A percentile compares a stretch with the other conserved stretches of the same genome.
Evolutionary conservation across 2,113 vertebrate species (phyloP).

Genomic region (Pholis gunnellus): DNA sequence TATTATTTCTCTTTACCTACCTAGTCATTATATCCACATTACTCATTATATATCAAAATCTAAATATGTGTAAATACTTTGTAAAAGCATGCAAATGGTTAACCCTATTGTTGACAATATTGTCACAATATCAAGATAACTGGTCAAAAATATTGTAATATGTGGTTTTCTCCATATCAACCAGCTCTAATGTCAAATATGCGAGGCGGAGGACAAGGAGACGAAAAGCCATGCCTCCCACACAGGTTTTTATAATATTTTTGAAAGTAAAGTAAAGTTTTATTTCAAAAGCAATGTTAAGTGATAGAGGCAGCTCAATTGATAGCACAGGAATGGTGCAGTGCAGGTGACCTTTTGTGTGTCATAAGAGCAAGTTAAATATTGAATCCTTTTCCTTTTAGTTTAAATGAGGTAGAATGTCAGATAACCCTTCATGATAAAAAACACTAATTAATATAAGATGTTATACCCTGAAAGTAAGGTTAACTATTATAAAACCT

Average conservation of each 20-base stretch:
- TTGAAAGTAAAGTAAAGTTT: slow-evolving; percentile 13
- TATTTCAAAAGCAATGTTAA: slow-evolving; percentile 18
- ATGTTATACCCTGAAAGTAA: slow-evolving; percentile 13
- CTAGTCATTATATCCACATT: background rate
- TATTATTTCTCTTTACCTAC: background rate
- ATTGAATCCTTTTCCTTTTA: slow-evolving; percentile 40
- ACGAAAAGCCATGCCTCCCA: background rate
- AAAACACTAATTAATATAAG: slow-evolving; percentile 34
- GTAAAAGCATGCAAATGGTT: too few relatives aligned
- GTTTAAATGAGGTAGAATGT: slow-evolving; percentile 41
- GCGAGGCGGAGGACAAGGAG: slow-evolving; percentile 3
- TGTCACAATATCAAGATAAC: background rate
- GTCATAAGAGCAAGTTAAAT: slow-evolving; percentile 42
- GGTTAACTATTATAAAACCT: slow-evolving; percentile 31
- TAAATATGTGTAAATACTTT: too few relatives aligned
- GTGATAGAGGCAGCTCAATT: background rate
- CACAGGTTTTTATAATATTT: slow-evolving; percentile 5
- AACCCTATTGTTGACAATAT: background rate
- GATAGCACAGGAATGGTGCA: slow-evolving; percentile 10
- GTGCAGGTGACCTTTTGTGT: slow-evolving; percentile 30
- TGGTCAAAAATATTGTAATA: background rate
- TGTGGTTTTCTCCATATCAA: background rate
- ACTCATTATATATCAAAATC: too few relatives aligned
- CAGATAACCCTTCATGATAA: slow-evolving; percentile 39
- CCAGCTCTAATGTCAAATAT: slow-evolving; percentile 13